Base-by-base conservation (phyloP, 2,888 invertebrate genomes). In the Microdon myrmicae region DNA sequence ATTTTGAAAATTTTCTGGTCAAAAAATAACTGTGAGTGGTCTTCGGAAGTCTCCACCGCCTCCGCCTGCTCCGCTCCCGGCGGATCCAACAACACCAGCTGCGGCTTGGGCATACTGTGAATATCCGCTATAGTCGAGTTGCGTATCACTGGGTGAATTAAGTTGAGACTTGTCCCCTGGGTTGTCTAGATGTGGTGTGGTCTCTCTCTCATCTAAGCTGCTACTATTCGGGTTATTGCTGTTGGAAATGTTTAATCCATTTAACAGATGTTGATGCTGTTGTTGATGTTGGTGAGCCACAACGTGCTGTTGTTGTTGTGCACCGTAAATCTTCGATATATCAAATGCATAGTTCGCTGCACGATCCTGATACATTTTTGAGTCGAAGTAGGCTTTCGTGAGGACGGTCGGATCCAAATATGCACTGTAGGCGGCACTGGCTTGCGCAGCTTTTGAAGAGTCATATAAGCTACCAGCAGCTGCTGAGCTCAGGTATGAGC, bases 351-450 rank as follows among this genome's bases (percentile, higher is more conserved):
- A 80, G 64, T 80, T 80, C 66, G 80, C 76, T 16, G 78, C 80
- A 38, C 80, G 75, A 71, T 80, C 80, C 69, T 79, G 79, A 67
- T 80, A 80, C 78, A 80, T 79, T 71, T 80, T 80, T 53, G 80
- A 80, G 67, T 80, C 80, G 53, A 80, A 80, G 69, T 80, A 80
- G 20, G 80, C 80, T 72, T 80, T 80, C 37, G 80, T 80, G 43
- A 80, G 74, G 55, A 80, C 80, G 60, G 77, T 78, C 55, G 80
- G 80, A 68, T 80, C 80, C 68, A 80, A 70, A 60, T 80, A 80
- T 68, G 80, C 79, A 72, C 79, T 78, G 32, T 79, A 79, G 12
- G 79, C 75, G 13, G 75, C 78, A 66, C 78, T 79, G 19, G 80
- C 79, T 71, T 79, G 77, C 4, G 74, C 72, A 4, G 73, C 73